Evolutionary conservation across 2,113 vertebrate species (phyloP), one percentile per base, ranked within the genome.

Genomic region (Orycteropus afer): DNA sequence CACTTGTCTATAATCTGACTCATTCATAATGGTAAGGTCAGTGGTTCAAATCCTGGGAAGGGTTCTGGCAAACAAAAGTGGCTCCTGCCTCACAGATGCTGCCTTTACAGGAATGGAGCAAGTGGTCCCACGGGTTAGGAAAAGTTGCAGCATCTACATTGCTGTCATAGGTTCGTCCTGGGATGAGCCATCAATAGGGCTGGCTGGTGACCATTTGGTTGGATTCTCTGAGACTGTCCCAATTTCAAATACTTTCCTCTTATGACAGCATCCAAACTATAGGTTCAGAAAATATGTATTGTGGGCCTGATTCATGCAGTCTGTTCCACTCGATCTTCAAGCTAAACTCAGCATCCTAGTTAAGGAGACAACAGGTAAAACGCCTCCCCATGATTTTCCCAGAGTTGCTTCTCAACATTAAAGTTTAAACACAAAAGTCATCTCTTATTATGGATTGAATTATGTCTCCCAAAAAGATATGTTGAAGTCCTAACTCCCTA

Each of bases 31-130:
- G 45, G 29, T 63, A 86, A 95, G 92, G 45, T 91, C 87, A 93
- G 34, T 23, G 77, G 88, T 96, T 96, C 95, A 90, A 96, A 92
- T 87, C 91, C 34, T 80, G n/a, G 65, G 49, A 10, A 7, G 34
- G 47, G 65, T 7, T 47, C 18, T 59, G 5, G 69, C 8, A 22
- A 18, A 0, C 49, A 94, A 84, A 11, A 1, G 23, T 20, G 8
- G 5, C 11, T 76, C 85, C 69, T 49, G 73, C 65, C 2, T 20
- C 55, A 45, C 42, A 34, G 40, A 57, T 4, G 7, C 12, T 42
- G 69, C 47, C 37, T 7, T 34, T 73, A 76, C 32, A 82, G 10
- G 57, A 23, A 40, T 3, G 23, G 11, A 53, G 55, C 40, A 57
- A 47, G 23, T 42, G 9, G 37, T 37, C 29, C 34, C 90, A 22